phyloP scores from a whole-genome alignment of 2,113 vertebrate genomes.

The Pseudopodoces humilis region DNA sequence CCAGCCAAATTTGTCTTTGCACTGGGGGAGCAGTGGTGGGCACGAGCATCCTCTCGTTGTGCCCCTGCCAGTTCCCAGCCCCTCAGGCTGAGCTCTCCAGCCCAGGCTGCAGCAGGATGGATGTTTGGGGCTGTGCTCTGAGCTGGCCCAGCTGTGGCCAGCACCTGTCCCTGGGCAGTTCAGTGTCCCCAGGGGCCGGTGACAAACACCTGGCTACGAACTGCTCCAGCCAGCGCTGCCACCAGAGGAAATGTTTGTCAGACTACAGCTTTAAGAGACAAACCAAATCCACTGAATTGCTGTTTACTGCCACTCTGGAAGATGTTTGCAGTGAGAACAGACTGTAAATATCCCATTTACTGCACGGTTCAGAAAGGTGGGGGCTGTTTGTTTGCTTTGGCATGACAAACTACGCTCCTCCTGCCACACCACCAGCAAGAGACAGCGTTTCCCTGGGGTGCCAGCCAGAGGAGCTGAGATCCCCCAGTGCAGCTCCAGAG shows the following conservation, averaged over 20 bases:
- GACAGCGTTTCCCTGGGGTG: accelerated
- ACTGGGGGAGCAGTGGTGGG: too few species aligned
- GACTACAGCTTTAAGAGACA: background rate
- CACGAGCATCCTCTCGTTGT: accelerated
- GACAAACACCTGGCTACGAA: background rate
- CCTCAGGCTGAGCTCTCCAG: background rate
- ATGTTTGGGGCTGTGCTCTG: background rate
- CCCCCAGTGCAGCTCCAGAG: background rate
- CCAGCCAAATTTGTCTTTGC: background rate
- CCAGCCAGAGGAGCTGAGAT: background rate
- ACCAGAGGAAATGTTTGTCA: background rate
- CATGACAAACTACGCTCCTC: background rate
- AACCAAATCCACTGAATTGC: background rate
- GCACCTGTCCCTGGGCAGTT: background rate
- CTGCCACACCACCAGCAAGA: background rate
- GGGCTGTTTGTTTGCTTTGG: background rate
- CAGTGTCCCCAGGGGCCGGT: background rate
- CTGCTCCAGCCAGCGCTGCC: background rate
- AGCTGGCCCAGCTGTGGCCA: background rate
- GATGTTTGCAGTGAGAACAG: background rate
- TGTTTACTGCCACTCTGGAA: background rate
- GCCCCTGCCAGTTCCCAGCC: background rate
- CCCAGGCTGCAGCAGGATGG: background rate
- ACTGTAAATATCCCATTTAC: background rate
- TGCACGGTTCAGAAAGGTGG: background rate